Percentiles rank a stretch among this genome's conserved stretches.
phyloP scores from a whole-genome alignment of 2,113 vertebrate genomes.

The Saguinus midas region DNA sequence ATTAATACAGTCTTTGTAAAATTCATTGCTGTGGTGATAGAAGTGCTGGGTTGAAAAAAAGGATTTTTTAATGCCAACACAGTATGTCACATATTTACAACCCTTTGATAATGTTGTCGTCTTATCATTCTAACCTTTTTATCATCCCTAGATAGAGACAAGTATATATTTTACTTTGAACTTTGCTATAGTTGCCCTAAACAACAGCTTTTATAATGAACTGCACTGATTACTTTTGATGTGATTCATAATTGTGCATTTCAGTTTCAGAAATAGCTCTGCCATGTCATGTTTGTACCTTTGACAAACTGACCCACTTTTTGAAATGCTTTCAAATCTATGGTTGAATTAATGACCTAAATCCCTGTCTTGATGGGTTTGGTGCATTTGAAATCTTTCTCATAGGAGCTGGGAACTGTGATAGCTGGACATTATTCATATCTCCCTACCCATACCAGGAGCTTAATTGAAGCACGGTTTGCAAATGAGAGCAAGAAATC shows the following conservation, averaged over 20 bases:
- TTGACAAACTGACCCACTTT: constrained; percentile 63
- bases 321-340: constrained; percentile 37
- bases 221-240: constrained; percentile 66
- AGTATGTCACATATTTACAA: constrained; percentile 64
- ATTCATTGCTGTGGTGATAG: constrained; percentile 56
- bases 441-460: neutral
- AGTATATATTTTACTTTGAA: constrained; percentile 67
- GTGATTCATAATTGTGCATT: constrained; percentile 19
- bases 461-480: constrained; percentile 50
- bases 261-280: constrained; percentile 32
- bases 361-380: constrained; percentile 45
- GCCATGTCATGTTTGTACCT: constrained; percentile 30
- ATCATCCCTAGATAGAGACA: constrained; percentile 57
- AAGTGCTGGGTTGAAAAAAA: constrained; percentile 47
- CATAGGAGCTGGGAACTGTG: constrained; percentile 11
- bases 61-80: constrained; percentile 63
- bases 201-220: constrained; percentile 34
- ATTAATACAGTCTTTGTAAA: constrained; percentile 69
- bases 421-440: constrained; percentile 54
- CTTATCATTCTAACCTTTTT: constrained; percentile 66
- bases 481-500: constrained; percentile 53
- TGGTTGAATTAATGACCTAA: constrained; percentile 55
- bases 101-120: constrained; percentile 60
- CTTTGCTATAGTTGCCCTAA: constrained; percentile 14
- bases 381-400: constrained; percentile 60